phyloP scores from a whole-genome alignment of 2,797 vertebrate genomes.

The Nannoperca obscura region DNA sequence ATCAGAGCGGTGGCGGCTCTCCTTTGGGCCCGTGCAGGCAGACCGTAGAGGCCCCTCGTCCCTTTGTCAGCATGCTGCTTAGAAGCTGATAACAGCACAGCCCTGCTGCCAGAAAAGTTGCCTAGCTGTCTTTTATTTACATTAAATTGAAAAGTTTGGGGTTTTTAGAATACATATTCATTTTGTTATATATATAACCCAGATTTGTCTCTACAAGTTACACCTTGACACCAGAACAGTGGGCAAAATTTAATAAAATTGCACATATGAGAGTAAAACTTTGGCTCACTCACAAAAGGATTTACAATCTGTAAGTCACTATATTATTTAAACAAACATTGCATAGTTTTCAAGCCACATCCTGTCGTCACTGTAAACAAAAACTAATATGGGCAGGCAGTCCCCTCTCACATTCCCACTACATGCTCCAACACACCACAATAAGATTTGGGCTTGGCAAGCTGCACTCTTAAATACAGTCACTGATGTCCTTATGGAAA shows the following conservation, averaged over 20 bases:
- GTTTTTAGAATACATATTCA: not conserved
- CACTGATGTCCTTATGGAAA: constrained; percentile 44
- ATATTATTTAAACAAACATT: constrained; percentile 64
- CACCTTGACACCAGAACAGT: not conserved
- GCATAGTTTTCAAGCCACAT: constrained; percentile 65
- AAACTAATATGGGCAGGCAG: constrained; percentile 58
- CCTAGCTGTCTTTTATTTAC: not conserved
- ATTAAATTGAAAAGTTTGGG: too few species aligned
- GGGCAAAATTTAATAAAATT: too few species aligned
- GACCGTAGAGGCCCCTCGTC: too few species aligned
- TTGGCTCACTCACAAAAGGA: constrained; percentile 34
- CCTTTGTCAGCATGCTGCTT: too few species aligned
- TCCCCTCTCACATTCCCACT: constrained; percentile 53
- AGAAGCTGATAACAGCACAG: not conserved
- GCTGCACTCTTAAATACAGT: constrained; percentile 37
- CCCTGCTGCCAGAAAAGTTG: not conserved
- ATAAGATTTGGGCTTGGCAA: constrained; percentile 34
- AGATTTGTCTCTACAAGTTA: not conserved
- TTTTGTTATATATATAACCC: not conserved
- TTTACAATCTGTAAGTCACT: constrained; percentile 52
- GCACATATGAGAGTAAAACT: constrained; percentile 15
- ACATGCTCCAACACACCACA: constrained; percentile 49
- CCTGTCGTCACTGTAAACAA: constrained; percentile 69
- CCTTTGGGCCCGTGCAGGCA: too few species aligned
- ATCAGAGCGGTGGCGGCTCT: not conserved